Conservation (phyloP, 2,113 vertebrate genomes). For the Nansenia antarctica region DNA sequence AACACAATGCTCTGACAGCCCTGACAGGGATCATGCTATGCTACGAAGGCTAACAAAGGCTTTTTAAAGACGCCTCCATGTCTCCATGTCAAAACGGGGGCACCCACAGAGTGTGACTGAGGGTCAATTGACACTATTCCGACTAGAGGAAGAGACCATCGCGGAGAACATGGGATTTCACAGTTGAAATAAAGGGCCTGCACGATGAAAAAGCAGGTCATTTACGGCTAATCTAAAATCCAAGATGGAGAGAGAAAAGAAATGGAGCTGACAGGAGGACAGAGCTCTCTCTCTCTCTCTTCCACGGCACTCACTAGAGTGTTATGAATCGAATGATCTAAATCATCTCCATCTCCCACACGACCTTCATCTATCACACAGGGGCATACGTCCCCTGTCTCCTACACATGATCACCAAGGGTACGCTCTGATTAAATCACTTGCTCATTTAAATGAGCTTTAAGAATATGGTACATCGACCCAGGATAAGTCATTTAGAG, state of each 20-base stretch:
- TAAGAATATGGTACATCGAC: slow-evolving; percentile 32
- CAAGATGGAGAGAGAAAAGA: background rate
- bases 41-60: background rate
- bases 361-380: slow-evolving; percentile 48
- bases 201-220: background rate
- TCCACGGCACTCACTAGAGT: slow-evolving; percentile 27
- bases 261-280: slow-evolving; percentile 32
- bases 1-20: background rate
- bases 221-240: background rate
- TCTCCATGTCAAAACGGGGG: slow-evolving; percentile 7
- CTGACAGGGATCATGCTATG: background rate
- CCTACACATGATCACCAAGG: slow-evolving; percentile 43
- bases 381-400: slow-evolving; percentile 40
- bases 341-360: slow-evolving; percentile 17
- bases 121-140: no score
- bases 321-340: slow-evolving; percentile 33
- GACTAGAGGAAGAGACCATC: background rate
- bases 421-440: slow-evolving; percentile 58
- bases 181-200: background rate
- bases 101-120: background rate
- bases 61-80: background rate
- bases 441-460: slow-evolving; percentile 58
- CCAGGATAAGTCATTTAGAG: slow-evolving; percentile 32
- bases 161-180: background rate
- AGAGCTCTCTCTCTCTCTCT: no score